Evolutionary conservation across 2,113 vertebrate species (phyloP).

Genomic region (Clupea harengus): DNA sequence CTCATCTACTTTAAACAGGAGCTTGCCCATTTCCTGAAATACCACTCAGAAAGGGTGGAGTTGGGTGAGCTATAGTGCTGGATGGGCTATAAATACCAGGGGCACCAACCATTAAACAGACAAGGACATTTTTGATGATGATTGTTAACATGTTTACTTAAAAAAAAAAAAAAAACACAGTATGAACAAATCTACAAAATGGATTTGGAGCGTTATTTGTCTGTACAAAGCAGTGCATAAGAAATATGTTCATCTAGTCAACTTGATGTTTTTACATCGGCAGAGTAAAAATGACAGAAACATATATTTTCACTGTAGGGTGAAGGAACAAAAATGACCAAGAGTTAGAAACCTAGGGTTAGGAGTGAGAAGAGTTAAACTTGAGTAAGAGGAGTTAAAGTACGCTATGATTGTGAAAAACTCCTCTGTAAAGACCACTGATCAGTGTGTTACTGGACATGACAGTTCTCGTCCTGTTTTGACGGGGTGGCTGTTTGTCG

Average conservation of each 20-base stretch:
- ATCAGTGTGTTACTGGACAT: constrained; percentile 72
- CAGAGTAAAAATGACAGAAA: neutral
- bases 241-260: neutral
- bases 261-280: neutral
- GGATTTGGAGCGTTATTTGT: neutral
- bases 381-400: constrained; percentile 1
- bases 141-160: neutral
- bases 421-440: neutral
- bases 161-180: neutral
- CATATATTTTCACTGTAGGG: too few species aligned
- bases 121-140: neutral
- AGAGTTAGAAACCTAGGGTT: too few species aligned
- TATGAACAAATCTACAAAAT: neutral
- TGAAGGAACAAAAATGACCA: too few species aligned
- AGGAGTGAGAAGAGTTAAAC: too few species aligned
- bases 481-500: constrained; percentile 17
- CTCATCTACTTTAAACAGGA: neutral
- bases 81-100: neutral
- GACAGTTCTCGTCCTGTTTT: constrained; percentile 74
- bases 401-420: neutral
- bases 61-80: neutral
- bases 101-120: neutral
- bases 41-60: neutral
- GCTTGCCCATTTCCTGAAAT: neutral
- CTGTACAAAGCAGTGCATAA: neutral